Base-by-base conservation (phyloP, 2,113 vertebrate species). In the Petromus typicus region DNA sequence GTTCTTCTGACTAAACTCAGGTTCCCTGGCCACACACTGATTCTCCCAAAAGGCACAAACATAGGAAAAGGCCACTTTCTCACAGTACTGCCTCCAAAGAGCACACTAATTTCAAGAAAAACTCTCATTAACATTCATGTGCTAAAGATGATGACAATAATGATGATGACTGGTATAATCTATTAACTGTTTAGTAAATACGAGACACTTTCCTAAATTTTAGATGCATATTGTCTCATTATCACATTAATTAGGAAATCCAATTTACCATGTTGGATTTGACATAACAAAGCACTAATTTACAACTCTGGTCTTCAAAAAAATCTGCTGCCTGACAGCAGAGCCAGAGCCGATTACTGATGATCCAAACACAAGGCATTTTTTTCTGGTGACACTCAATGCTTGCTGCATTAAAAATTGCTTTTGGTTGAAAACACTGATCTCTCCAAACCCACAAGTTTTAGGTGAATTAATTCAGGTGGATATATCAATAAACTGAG, bases 241-340 rank as follows among this genome's bases (percentile, higher is more conserved):
- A 81, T 67, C 54, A 90, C 78, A 32, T 40, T 88, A 89, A 75
- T 4, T 80, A 56, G 75, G 48, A 90, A 94, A 95, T 22, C 25
- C 73, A 89, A 48, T 80, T 95, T 51, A 69, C 40, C 78, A 71
- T 18, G 1, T 78, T 76, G 45, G 61, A 73, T 86, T 3, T 80
- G 30, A 37, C 27, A 88, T 73, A 57, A 85, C 30, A 23, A 88
- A 95, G 71, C 1, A 82, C 45, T 89, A 40, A 90, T 92, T 95
- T 90, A 82, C 56, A 86, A 48, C 16, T 93, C 30, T 5, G 5
- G 16, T 69, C 43, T 84, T 32, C 40, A 81, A 57, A 91, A 91
- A 81, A 61, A 79, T 59, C 81, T 54, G 32, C 45, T 45, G 18
- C 34, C 4, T 59, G 57, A 14, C 30, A 71, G 51, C 23, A 75